Base-by-base conservation (phyloP, 2,888 invertebrate species). In the Choreutis nemorana region DNA sequence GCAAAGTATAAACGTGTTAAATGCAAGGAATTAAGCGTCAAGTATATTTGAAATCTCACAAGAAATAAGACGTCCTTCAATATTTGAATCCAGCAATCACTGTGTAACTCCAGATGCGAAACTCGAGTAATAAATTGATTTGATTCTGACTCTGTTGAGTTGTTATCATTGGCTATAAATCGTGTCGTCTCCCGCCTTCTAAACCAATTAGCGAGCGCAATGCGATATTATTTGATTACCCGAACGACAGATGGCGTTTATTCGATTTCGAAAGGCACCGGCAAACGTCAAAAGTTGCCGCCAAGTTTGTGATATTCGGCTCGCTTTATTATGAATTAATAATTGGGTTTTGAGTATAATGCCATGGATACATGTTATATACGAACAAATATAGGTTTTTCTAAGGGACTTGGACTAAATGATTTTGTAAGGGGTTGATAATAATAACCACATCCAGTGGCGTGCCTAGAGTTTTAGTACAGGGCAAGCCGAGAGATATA, bases 191-290 rank as follows among this genome's bases (percentile, higher is more conserved):
- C 47, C 45, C 48, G 48, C 45, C 53, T 44, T 35, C 34, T 70
- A 73, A 73, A 64, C 63, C 56, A 72, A 75, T 73, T 73, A 66
- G 43, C 34, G 44, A 36, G 44, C 43, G 54, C 53, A 60, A 57
- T 59, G 51, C 62, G 58, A 65, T 68, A 66, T 72, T 63, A 73
- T 77, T 75, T 61, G 67, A 72, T 75, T 70, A 68, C 58, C 36
- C 34, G 37, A 25, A 34, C 55, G 55, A 50, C 72, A 70, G 71
- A 73, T 72, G 71, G 56, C 62, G 50, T 40, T 65, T 62, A 73
- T 70, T 66, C 45, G 54, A 73, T 32, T 35, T 57, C 44, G 52
- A 48, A 49, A 46, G 52, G 54, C 55, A 46, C 23, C 35, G 14
- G 27, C 44, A 41, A 50, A 56, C 51, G 57, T 61, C 45, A 40